Percentiles rank a stretch among this genome's conserved stretches.
These are phyloP conservation scores for Aspidoscelis tigris DNA, from an alignment of 2,113 vertebrate species.

Conservation along the genomic window DNA sequence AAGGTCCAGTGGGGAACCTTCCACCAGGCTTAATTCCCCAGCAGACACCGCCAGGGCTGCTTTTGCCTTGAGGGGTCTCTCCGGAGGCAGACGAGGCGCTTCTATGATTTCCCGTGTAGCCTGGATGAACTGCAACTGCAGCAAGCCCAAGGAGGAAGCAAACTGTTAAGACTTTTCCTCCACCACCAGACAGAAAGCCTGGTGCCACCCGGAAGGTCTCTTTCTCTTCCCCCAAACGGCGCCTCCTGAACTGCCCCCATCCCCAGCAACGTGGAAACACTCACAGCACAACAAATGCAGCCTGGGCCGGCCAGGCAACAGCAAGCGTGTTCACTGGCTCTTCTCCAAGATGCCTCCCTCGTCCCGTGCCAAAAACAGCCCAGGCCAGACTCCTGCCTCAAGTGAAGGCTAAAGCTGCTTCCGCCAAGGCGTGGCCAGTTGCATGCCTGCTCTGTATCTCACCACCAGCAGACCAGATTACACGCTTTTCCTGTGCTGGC, in stretches of 20 bases:
- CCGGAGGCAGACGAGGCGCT: too few relatives aligned
- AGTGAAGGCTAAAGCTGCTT: background rate
- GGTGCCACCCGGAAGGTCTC: too few relatives aligned
- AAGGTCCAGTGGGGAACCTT: too few relatives aligned
- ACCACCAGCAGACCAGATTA: background rate
- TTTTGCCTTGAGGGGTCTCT: too few relatives aligned
- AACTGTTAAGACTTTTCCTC: too few relatives aligned
- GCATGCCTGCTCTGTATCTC: too few relatives aligned
- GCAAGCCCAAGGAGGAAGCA: too few relatives aligned
- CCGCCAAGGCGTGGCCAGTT: background rate
- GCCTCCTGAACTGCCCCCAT: background rate
- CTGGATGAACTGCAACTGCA: too few relatives aligned
- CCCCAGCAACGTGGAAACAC: background rate
- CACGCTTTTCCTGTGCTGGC: background rate
- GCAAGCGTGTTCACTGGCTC: background rate
- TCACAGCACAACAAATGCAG: background rate
- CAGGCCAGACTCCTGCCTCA: background rate
- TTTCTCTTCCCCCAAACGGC: background rate
- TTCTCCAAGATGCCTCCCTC: background rate
- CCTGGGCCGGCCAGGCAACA: background rate
- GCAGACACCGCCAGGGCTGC: too few relatives aligned
- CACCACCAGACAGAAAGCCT: too few relatives aligned
- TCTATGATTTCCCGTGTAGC: too few relatives aligned
- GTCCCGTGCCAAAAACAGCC: background rate
- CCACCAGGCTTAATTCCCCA: too few relatives aligned